Evolutionary conservation across 2,113 vertebrate species (phyloP).

Genomic region (Erythrolamprus reginae): DNA sequence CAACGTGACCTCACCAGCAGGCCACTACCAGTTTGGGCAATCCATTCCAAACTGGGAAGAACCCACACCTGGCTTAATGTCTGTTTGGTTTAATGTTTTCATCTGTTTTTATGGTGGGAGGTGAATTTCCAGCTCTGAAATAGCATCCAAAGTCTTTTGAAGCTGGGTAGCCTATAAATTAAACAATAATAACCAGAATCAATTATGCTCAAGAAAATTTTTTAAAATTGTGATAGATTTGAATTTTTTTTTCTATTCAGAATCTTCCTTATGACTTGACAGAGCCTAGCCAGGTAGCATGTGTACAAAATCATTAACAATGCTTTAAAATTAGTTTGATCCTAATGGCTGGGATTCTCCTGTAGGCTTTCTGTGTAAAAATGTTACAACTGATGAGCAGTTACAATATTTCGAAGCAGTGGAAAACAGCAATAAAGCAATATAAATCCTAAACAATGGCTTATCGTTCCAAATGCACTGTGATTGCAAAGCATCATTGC

Average conservation of each 20-base stretch:
- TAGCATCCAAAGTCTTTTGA: neutral
- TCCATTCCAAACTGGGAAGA: no score
- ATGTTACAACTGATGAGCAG: neutral
- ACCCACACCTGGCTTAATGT: neutral
- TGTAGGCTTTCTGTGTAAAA: neutral
- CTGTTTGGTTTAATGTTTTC: neutral
- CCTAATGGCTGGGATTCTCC: neutral
- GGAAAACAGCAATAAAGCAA: neutral
- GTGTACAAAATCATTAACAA: neutral
- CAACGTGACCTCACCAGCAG: no score
- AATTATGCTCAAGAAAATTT: neutral
- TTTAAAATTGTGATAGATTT: neutral
- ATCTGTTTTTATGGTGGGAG: neutral
- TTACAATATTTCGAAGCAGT: neutral
- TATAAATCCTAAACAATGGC: neutral
- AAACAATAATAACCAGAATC: neutral
- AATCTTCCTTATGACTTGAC: neutral
- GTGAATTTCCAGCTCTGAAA: neutral
- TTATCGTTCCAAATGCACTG: neutral
- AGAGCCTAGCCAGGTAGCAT: neutral
- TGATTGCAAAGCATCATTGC: neutral
- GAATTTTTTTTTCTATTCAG: neutral
- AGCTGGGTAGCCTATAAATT: neutral
- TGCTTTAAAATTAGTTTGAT: neutral
- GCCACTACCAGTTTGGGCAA: no score